A percentile compares a stretch with the other conserved stretches of the same genome.
phyloP scores from a whole-genome alignment of 2,888 invertebrate species.

The Brachypalpus laphriformis region DNA sequence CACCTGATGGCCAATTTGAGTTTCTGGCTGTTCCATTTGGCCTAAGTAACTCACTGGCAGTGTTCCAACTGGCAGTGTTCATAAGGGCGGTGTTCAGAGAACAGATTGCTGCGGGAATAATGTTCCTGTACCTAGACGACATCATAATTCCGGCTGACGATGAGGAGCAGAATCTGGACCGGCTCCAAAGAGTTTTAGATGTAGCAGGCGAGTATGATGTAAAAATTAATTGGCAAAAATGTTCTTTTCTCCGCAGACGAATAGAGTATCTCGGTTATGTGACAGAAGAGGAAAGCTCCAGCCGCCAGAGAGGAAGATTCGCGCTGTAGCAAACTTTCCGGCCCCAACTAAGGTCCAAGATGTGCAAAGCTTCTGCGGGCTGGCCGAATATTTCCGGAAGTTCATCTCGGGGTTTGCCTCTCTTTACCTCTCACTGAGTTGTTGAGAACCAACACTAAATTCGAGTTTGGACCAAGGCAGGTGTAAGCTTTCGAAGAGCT shows the following conservation, averaged over 20 bases:
- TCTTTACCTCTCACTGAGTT: no score
- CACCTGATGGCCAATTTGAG: constrained; percentile 76
- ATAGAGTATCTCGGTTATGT: no score
- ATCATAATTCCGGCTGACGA: constrained; percentile 58
- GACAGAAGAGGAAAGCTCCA: constrained; percentile 1
- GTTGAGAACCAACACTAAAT: no score
- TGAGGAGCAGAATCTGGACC: constrained; percentile 20
- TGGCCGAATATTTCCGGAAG: background rate
- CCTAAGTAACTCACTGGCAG: constrained; percentile 27
- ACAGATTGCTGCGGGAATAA: background rate
- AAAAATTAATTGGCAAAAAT: background rate
- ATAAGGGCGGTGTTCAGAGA: constrained; percentile 34
- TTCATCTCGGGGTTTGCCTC: no score
- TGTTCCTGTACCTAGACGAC: constrained; percentile 74
- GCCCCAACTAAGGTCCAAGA: background rate
- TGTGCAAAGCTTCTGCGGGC: constrained; percentile 26
- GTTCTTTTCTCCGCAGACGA: no score
- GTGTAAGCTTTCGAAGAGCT: background rate
- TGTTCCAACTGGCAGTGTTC: constrained; percentile 39
- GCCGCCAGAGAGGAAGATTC: constrained; percentile 13
- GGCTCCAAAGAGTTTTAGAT: no score
- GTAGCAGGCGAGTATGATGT: constrained; percentile 2
- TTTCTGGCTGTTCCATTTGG: constrained; percentile 76
- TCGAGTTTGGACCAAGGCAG: no score
- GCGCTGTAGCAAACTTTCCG: constrained; percentile 39